Evolutionary conservation across 2,113 vertebrate species (phyloP), one percentile per base, ranked within the genome.

Genomic region (Hucho hucho): DNA sequence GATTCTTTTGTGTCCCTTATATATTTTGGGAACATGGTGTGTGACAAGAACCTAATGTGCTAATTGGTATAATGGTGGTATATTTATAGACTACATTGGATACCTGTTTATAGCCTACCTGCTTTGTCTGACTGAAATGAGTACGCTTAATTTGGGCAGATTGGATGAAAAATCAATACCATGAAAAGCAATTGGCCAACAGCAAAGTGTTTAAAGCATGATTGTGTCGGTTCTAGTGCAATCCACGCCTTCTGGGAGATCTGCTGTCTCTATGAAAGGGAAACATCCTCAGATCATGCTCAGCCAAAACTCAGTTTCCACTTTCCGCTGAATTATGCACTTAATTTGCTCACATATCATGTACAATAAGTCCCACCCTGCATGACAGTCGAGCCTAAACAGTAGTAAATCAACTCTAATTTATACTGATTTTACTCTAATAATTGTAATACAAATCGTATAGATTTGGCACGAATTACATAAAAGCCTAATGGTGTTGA

Each of bases 401-500:
- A 95, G 93, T 93, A 93, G 93, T 94, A 96, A 96, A 97, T 95
- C 93, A 96, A 92, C 94, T 87, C 95, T 96, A 95, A 96, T 96
- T 93, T 94, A 95, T 94, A 95, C 93, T 94, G 94, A 96, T 95
- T 95, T 95, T 94, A 93, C 94, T 95, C 93, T 95, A 94, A 95
- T 95, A 95, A 95, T 95, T 92, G 94, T 94, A 94, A 94, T 95
- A 95, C 95, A 97, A 97, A 94, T 94, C 93, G 93, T 93, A 95
- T 95, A 93, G 93, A 96, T 95, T 94, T 94, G 92, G 88, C 95
- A 91, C 95, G 95, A 96, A 95, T 97, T 95, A 94, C 94, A 95
- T 95, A 96, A 96, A 96, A 94, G 94, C 95, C 89, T 94, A 95
- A 95, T 96, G 94, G 95, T 95, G 94, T 95, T 95, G 96, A 95